Conservation (phyloP, 64 coral and sea anemone species). For the Platygyra sinensis region DNA sequence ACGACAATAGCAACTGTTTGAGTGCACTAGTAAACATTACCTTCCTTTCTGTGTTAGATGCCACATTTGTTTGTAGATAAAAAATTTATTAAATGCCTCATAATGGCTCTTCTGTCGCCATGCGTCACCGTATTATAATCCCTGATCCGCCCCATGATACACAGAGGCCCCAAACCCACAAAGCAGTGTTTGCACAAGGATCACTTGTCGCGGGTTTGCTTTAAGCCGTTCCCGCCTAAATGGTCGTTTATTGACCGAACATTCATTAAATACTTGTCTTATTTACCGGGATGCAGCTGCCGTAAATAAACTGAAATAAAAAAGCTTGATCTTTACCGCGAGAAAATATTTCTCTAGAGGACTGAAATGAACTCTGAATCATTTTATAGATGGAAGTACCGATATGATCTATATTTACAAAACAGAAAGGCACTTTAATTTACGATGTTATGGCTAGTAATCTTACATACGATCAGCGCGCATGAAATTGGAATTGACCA, state of each 20-base stretch:
- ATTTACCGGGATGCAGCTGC: constrained; percentile 13
- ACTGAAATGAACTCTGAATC: neutral
- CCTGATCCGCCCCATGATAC: neutral
- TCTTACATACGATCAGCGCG: too few species aligned
- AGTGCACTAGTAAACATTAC: neutral
- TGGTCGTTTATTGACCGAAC: neutral
- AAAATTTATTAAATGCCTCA: constrained; percentile 41
- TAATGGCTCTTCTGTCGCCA: neutral
- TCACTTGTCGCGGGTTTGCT: neutral
- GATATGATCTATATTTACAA: too few species aligned
- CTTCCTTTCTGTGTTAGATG: neutral
- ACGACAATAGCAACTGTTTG: constrained; percentile 28
- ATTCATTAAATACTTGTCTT: constrained; percentile 19
- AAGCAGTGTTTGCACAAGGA: constrained; percentile 16
- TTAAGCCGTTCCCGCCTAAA: neutral
- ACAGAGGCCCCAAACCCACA: neutral
- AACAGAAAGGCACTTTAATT: too few species aligned
- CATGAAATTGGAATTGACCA: too few species aligned
- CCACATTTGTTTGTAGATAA: constrained; percentile 16
- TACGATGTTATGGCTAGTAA: too few species aligned
- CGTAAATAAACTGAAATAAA: neutral
- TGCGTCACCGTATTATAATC: neutral
- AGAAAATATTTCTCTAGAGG: neutral
- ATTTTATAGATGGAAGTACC: neutral
- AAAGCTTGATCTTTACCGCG: neutral